A percentile compares a stretch with the other conserved stretches of the same genome.
Conservation (phyloP, 2,113 vertebrate genomes). For the Megaptera novaeangliae region DNA sequence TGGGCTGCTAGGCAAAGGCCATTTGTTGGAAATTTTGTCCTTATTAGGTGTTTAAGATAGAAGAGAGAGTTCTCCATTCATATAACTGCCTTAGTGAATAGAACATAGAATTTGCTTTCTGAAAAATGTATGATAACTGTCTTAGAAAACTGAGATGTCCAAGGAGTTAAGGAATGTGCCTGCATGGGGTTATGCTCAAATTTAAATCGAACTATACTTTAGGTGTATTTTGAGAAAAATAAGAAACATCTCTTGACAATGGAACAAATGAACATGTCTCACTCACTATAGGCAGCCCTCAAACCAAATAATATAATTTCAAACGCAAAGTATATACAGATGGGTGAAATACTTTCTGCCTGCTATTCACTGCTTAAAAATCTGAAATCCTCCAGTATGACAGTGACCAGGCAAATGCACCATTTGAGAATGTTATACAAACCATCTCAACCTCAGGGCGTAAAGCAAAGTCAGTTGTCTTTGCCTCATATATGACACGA, state of each 20-base stretch:
- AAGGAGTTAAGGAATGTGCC: neutral
- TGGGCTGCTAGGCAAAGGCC: neutral
- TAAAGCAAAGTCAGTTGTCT: conserved; percentile 3
- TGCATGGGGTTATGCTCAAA: neutral
- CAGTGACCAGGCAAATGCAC: neutral
- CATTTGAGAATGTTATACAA: neutral
- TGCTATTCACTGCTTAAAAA: neutral
- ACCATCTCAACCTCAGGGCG: neutral
- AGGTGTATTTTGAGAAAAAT: neutral
- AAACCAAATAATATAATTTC: neutral
- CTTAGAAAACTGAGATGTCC: neutral
- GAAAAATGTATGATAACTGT: neutral
- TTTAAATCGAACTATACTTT: neutral
- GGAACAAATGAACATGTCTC: neutral
- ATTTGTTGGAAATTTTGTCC: neutral
- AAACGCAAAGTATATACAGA: neutral
- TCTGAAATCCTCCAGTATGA: neutral
- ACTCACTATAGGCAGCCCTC: neutral
- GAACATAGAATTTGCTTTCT: conserved; percentile 8
- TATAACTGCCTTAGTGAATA: neutral
- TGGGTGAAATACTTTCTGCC: neutral
- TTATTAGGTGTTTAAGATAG: neutral
- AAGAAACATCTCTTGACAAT: neutral
- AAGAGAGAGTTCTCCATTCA: neutral
- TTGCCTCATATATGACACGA: neutral